These are phyloP conservation scores for Cheumatopsyche charites DNA, from an alignment of 1,140 invertebrate species.

Conservation along the genomic window DNA sequence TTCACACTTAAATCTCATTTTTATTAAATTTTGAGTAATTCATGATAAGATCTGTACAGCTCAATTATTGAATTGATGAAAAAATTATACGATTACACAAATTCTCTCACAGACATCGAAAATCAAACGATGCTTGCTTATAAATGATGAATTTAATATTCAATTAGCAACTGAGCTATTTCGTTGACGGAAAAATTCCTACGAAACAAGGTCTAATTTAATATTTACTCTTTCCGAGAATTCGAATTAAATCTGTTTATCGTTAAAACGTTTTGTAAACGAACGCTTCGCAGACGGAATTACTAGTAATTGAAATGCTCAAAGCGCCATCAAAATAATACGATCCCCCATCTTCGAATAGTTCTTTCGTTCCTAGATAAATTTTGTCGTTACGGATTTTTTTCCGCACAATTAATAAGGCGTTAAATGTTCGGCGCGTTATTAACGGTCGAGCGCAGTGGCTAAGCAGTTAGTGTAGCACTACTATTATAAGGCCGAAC, in stretches of 20 bases:
- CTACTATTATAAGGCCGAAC: background rate
- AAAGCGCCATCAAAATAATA: background rate
- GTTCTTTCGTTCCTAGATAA: background rate
- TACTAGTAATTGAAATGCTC: slow-evolving; percentile 6
- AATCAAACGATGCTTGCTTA: too few species aligned
- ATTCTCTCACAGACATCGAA: too few species aligned
- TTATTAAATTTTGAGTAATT: too few species aligned
- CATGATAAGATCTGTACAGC: too few species aligned
- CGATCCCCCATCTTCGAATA: background rate
- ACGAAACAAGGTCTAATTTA: background rate
- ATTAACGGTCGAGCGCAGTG: background rate
- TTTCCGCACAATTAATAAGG: background rate
- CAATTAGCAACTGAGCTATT: background rate
- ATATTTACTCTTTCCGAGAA: background rate
- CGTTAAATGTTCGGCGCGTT: background rate
- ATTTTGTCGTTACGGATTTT: background rate
- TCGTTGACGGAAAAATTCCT: background rate
- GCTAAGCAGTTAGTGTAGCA: background rate
- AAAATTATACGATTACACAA: too few species aligned
- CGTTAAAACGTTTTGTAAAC: background rate
- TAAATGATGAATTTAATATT: background rate
- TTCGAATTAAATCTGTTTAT: background rate
- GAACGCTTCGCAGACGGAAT: background rate
- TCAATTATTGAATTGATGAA: too few species aligned
- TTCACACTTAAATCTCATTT: too few species aligned